A percentile compares a stretch with the other conserved stretches of the same genome.
Conservation (phyloP, 2,113 vertebrate species). For the Gadus macrocephalus region DNA sequence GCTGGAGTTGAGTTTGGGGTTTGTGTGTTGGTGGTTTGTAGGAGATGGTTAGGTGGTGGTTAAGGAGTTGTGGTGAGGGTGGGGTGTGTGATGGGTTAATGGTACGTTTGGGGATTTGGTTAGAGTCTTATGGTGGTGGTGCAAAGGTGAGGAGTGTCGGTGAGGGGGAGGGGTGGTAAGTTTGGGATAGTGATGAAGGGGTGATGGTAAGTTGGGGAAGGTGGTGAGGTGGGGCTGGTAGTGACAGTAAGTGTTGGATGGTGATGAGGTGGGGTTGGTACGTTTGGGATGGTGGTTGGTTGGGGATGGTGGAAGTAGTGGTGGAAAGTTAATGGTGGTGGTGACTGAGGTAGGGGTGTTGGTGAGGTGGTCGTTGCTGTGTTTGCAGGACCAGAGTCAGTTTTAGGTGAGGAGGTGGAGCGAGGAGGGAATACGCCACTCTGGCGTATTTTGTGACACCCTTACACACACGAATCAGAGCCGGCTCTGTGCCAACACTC, state of each 20-base stretch:
- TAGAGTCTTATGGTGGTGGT: too few species aligned
- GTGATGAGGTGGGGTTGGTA: background rate
- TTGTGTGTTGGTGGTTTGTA: too few species aligned
- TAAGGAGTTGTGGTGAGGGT: background rate
- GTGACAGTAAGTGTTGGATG: too few species aligned
- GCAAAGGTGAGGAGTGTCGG: background rate
- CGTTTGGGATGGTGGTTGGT: background rate
- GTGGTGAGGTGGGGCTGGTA: background rate
- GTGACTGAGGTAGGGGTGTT: background rate
- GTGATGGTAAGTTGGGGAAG: background rate
- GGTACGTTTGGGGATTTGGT: background rate
- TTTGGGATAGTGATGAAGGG: too few species aligned
- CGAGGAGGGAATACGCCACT: slow-evolving; percentile 29
- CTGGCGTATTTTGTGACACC: slow-evolving; percentile 40
- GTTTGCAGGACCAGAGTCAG: too few species aligned
- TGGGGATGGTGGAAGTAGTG: background rate
- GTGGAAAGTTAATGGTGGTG: background rate
- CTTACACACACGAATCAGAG: slow-evolving; percentile 20
- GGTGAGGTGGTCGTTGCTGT: background rate
- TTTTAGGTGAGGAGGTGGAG: slow-evolving; percentile 3
- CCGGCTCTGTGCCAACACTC: slow-evolving; percentile 53
- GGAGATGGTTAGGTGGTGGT: background rate
- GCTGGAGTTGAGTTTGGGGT: too few species aligned
- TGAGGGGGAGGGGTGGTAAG: background rate
- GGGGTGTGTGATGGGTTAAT: background rate